Evolutionary conservation across 1,140 invertebrate species (phyloP).

Genomic region (Orchestia grillus): DNA sequence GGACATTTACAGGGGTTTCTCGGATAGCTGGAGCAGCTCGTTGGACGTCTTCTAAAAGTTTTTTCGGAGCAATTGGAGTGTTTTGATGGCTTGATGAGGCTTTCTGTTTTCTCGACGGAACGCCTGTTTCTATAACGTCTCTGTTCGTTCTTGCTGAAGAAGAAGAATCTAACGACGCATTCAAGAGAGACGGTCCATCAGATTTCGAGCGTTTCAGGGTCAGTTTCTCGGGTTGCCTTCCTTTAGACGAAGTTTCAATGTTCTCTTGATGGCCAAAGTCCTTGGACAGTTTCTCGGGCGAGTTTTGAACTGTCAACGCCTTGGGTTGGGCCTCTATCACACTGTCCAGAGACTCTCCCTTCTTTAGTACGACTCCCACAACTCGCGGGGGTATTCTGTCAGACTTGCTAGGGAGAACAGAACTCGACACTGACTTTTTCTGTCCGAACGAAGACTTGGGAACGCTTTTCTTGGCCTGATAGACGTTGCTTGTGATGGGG

Average conservation of each 20-base stretch:
- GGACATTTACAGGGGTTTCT: neutral
- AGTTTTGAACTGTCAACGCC: neutral
- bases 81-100: neutral
- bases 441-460: neutral
- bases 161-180: neutral
- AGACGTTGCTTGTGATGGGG: neutral
- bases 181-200: neutral
- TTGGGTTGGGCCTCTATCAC: neutral
- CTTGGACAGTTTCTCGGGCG: neutral
- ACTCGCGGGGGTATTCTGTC: neutral
- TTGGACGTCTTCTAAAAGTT: neutral
- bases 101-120: neutral
- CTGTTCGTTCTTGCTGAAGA: neutral
- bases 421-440: neutral
- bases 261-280: neutral
- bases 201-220: conserved; percentile 2
- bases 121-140: neutral
- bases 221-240: neutral
- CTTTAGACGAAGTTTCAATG: neutral
- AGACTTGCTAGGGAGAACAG: neutral
- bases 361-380: neutral
- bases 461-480: neutral
- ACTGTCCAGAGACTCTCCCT: neutral
- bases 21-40: neutral
- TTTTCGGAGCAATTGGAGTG: neutral